Evolutionary conservation across 2,797 vertebrate species (phyloP), one percentile per base, ranked within the genome.

Genomic region (Salmo trutta): DNA sequence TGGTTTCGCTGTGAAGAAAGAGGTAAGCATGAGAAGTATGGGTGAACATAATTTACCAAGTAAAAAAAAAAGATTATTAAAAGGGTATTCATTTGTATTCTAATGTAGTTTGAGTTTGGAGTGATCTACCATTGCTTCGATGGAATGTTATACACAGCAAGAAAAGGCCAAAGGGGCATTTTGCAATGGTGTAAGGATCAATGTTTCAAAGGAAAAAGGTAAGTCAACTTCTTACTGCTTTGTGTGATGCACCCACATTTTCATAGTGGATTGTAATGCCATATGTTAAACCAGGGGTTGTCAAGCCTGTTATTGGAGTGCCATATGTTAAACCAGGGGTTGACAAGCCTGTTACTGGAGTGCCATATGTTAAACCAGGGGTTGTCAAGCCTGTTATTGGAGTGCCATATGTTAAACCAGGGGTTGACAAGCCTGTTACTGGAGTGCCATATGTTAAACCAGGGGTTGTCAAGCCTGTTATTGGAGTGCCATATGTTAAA

Each of bases 51-150:
- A 41, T 12, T 47, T 12, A 56, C 56, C 4, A 14, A 15, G 29
- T 31, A 21, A 1, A 16, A 4, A n/a, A 3, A 5, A 2, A 47
- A 19, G 12, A 41, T 16, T 24, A 14, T 54, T 65, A 12, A 21
- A 7, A 21, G 31, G 41, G 33, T 47, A 24, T 71, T 15, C 31
- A 33, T 33, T 41, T 77, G 16, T 65, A 47, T 47, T 41, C 8
- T 5, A 5, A 56, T 62, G 69, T 77, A 78, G 95, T 94, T 96
- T 85, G 95, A 96, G 88, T 95, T 96, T 76, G 95, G 96, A 74
- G 95, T 96, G 88, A 94, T 96, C 87, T 95, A 95, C 91, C 95
- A 96, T 92, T 96, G 95, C 88, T 95, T 93, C 16, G 94, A 96
- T 87, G 95, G 94, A 86, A 95, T 93, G 36, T 91, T 96, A 81